Evolutionary conservation across 2,113 vertebrate genomes (phyloP), one percentile per base, ranked within the genome.

Genomic region (Arenaria interpres): DNA sequence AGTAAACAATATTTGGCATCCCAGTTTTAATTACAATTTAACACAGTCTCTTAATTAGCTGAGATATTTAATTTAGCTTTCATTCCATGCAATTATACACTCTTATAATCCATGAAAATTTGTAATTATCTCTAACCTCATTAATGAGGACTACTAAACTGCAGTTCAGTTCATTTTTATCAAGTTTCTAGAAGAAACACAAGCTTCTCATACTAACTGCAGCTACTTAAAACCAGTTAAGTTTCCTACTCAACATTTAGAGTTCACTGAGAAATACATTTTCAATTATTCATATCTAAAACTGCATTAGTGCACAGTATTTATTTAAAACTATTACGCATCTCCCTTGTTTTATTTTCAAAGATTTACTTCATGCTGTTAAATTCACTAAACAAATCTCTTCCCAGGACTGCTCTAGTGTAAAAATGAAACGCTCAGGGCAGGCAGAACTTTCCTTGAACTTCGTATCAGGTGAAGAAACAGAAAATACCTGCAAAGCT

Each of bases 1-100:
- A 94, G 75, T 69, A 98, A 97, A 97, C 45, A 85, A 37, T 93
- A 89, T 83, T 82, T 95, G 62, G 89, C 85, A 96, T 92, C 39
- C 60, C 81, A 74, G 51, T 89, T 97, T 96, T 97, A 98, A 97
- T 98, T 97, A 97, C 81, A 92, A 81, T 41, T 86, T 97, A 96
- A 97, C 53, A 91, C 14, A 93, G 48, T 35, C 88, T 85, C 92
- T 96, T 96, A 97, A 98, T 98, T 97, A 98, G 85, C 68, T 76
- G 48, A 96, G 92, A 89, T 96, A 95, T 97, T 98, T 97, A 98
- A 97, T 98, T 97, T 97, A 97, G 89, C 64, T 96, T 97, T 95
- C 93, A 97, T 96, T 97, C 91, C 84, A 93, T 78, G 96, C 93
- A 97, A 98, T 98, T 97, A 98, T 90, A 93, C 43, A 97, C 90